A percentile compares a stretch with the other conserved stretches of the same genome.
Conservation (phyloP, 2,113 vertebrate genomes). For the Balaeniceps rex region DNA sequence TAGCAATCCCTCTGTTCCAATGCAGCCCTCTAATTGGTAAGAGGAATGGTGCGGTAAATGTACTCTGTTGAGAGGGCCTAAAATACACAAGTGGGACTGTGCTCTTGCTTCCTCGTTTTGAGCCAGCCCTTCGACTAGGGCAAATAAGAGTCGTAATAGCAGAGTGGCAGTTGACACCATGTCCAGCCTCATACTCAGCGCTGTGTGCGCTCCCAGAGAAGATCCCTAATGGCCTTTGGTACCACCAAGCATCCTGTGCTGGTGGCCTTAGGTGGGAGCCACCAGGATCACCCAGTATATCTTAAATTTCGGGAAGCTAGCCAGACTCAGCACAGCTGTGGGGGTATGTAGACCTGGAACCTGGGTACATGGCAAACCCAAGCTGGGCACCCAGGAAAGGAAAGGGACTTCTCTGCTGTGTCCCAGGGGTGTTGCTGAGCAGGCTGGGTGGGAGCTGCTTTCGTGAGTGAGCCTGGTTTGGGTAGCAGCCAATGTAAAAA, state of each 20-base stretch:
- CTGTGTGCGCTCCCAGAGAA: background rate
- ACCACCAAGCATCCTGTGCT: background rate
- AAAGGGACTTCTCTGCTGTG: background rate
- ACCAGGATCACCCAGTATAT: fast-evolving
- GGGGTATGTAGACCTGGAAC: background rate
- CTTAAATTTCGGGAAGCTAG: background rate
- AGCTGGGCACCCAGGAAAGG: background rate
- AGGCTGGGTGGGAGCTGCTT: background rate
- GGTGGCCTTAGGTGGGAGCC: fast-evolving
- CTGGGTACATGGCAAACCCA: background rate
- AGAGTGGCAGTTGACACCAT: background rate
- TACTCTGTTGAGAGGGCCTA: background rate
- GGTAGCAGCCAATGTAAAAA: background rate
- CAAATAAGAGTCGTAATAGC: background rate
- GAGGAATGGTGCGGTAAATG: background rate
- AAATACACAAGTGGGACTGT: background rate
- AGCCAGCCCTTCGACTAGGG: background rate
- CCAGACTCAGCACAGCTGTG: background rate
- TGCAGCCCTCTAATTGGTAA: background rate
- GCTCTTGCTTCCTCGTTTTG: background rate
- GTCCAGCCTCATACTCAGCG: fast-evolving
- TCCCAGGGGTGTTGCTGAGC: background rate
- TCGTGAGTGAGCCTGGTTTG: background rate
- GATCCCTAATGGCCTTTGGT: background rate
- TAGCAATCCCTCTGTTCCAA: background rate